A percentile compares a stretch with the other conserved stretches of the same genome.
phyloP scores from a whole-genome alignment of 2,888 invertebrate species.

The Imbricaverruca yamaguchii region DNA sequence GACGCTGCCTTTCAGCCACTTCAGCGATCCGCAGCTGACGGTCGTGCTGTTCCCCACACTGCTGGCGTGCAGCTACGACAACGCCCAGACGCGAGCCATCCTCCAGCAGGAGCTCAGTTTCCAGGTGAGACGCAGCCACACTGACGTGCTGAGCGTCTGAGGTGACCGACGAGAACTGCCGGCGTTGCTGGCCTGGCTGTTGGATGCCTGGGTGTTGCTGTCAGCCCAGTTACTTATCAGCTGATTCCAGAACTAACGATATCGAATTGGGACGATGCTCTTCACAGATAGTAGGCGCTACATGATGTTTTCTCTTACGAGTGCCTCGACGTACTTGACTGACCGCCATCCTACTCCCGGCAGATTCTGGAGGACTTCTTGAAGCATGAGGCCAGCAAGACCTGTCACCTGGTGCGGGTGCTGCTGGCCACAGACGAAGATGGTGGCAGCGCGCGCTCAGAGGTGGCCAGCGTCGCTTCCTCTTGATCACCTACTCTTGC shows the following conservation, averaged over 20 bases:
- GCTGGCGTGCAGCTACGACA: conserved; percentile 59
- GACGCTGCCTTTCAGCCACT: conserved; percentile 74
- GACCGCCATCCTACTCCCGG: no score
- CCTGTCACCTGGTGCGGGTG: background rate
- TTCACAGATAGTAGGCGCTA: no score
- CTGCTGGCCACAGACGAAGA: background rate
- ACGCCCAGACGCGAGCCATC: conserved; percentile 62
- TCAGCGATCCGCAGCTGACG: conserved; percentile 64
- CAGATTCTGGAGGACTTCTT: conserved; percentile 12
- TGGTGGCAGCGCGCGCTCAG: background rate
- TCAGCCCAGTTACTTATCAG: no score
- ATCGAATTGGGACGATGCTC: no score
- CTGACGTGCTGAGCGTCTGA: no score
- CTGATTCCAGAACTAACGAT: no score
- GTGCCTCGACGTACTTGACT: no score
- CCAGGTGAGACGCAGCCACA: conserved; percentile 36
- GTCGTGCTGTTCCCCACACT: conserved; percentile 70
- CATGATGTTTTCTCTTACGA: no score
- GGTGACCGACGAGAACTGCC: no score
- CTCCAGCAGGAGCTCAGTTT: conserved; percentile 59
- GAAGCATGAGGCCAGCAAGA: background rate
- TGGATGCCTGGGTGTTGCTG: no score
- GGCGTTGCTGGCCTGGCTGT: no score
- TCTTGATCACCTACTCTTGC: no score
- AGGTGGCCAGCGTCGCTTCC: background rate